These are phyloP conservation scores for Siniperca undulata DNA, from an alignment of 2,797 vertebrate species.

Conservation along the genomic window DNA sequence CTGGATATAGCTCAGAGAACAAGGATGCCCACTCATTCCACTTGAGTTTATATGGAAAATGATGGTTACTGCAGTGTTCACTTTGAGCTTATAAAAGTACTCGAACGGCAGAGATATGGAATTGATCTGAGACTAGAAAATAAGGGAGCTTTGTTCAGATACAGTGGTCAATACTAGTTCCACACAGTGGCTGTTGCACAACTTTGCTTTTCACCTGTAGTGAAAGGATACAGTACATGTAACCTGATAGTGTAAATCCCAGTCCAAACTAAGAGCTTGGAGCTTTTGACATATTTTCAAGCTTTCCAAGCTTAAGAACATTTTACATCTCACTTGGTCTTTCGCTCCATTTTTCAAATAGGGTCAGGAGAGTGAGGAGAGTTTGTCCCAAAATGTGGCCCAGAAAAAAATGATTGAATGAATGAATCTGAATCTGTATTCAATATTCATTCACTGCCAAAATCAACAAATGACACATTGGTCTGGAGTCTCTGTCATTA, in stretches of 20 bases:
- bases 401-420: constrained; percentile 27
- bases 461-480: constrained; percentile 55
- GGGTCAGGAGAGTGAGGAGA: background rate
- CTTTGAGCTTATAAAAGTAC: constrained; percentile 4
- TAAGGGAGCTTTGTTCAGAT: background rate
- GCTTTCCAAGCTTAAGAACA: background rate
- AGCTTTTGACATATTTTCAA: background rate
- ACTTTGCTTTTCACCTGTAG: background rate
- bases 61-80: constrained; percentile 8
- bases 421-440: constrained; percentile 26
- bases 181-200: background rate
- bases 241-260: background rate
- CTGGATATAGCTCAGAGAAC: background rate
- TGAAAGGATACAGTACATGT: background rate
- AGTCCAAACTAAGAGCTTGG: background rate
- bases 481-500: constrained; percentile 45
- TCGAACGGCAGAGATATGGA: background rate
- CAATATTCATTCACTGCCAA: constrained; percentile 50
- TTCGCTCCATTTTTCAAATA: constrained; percentile 7
- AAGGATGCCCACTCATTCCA: constrained; percentile 18
- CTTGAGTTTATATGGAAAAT: constrained; percentile 26
- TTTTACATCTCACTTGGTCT: constrained; percentile 20
- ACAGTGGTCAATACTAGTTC: background rate
- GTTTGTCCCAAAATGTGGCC: background rate
- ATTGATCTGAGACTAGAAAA: constrained; percentile 14